These are phyloP conservation scores for Acleris holmiana DNA, from an alignment of 2,888 invertebrate genomes.

Conservation along the genomic window DNA sequence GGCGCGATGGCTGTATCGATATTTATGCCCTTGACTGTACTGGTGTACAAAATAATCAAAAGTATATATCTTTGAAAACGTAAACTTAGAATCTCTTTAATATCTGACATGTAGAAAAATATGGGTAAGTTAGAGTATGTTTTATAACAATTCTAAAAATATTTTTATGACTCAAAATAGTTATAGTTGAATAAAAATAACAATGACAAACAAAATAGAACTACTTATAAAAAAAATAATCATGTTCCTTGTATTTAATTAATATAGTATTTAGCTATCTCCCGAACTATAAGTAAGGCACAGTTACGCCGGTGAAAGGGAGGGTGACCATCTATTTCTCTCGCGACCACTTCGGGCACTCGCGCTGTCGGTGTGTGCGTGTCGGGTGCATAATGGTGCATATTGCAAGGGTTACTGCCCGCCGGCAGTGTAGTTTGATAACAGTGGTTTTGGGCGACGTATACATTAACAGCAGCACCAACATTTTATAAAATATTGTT, in stretches of 20 bases:
- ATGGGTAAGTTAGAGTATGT: too few relatives aligned
- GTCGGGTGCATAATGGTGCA: slow-evolving; percentile 34
- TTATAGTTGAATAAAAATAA: too few relatives aligned
- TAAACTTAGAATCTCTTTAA: too few relatives aligned
- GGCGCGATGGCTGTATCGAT: too few relatives aligned
- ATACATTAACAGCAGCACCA: slow-evolving; percentile 21
- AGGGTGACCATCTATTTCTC: slow-evolving; percentile 78
- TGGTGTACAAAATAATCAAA: too few relatives aligned
- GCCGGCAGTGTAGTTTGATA: slow-evolving; percentile 30
- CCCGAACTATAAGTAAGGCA: slow-evolving; percentile 62
- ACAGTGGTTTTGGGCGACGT: slow-evolving; percentile 28
- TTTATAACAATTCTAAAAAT: too few relatives aligned
- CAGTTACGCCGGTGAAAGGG: slow-evolving; percentile 78
- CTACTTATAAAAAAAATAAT: background rate
- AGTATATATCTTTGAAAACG: too few relatives aligned
- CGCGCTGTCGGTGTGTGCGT: slow-evolving; percentile 38
- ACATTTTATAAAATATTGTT: background rate
- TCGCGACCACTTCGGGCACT: slow-evolving; percentile 60
- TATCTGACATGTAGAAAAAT: too few relatives aligned
- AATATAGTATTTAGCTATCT: slow-evolving; percentile 40
- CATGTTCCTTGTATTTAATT: background rate
- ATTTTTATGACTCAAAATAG: too few relatives aligned
- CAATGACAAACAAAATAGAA: background rate
- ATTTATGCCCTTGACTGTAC: too few relatives aligned
- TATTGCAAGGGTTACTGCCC: slow-evolving; percentile 74